Base-by-base conservation (phyloP, 2,113 vertebrate genomes). In the Silurus meridionalis region DNA sequence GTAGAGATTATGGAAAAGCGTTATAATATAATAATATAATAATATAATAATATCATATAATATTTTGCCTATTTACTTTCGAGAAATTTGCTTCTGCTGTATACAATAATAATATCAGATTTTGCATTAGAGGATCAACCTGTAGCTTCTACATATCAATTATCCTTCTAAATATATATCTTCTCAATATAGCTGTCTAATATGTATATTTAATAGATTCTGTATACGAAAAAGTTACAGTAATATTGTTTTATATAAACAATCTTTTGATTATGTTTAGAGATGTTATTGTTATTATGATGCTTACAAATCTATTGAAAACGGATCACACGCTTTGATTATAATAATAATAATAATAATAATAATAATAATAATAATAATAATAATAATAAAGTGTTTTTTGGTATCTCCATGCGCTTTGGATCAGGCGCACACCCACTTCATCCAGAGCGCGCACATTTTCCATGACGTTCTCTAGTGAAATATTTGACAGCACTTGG, bases 401-500 rank as follows among this genome's bases (percentile, higher is more conserved):
- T 64, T 78, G 6, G 17, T n/a, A 89, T 77, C 90, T 88, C 82
- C 83, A 57, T 63, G 84, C 19, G n/a, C 17, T 25, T 25, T 48
- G 50, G 11, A 17, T 80, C 13, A 11, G 23, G 53, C 53, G 25
- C 82, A 83, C 82, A 84, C 89, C 93, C 91, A 88, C 90, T 91
- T 91, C 88, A 90, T 89, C 28, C 28, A 90, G 91, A 90, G 57
- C 91, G 57, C 91, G 89, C 92, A 87, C 91, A 95, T 95, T 95
- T 97, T 98, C 97, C 97, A 95, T 96, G 95, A 97, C 95, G 96
- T 94, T 93, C 92, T 92, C 93, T 92, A 89, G 75, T 96, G 95
- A 97, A 96, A 94, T 96, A 96, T 96, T 92, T 95, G 94, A 96
- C 95, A 95, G 90, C 91, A 82, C 85, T 81, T 97, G 94, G 93